Conservation (phyloP, 2,113 vertebrate species). For the Gasterosteus aculeatus region DNA sequence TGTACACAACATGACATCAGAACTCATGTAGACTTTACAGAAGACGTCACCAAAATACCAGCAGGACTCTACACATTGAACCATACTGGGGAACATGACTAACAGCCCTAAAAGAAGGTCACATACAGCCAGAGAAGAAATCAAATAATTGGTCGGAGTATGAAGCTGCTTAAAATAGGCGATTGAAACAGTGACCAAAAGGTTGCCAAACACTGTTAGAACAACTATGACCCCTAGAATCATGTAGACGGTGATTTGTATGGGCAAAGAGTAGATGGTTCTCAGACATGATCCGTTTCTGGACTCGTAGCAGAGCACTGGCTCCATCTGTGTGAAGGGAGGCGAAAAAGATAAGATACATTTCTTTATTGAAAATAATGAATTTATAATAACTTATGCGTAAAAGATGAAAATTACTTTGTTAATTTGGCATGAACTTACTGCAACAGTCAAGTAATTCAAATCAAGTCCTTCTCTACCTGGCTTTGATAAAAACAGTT, state of each 20-base stretch:
- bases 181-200: slow-evolving; percentile 30
- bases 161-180: slow-evolving; percentile 42
- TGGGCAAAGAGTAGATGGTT: slow-evolving; percentile 18
- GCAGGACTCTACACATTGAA: slow-evolving; percentile 22
- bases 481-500: background rate
- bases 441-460: background rate
- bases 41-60: slow-evolving; percentile 36
- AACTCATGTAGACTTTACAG: slow-evolving; percentile 31
- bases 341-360: background rate
- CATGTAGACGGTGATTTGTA: slow-evolving; percentile 17
- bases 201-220: slow-evolving; percentile 38
- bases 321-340: slow-evolving; percentile 21
- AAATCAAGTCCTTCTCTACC: background rate
- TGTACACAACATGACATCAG: slow-evolving; percentile 34
- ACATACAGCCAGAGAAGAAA: slow-evolving; percentile 28
- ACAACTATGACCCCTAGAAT: slow-evolving; percentile 16
- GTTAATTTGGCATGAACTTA: background rate
- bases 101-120: slow-evolving; percentile 26
- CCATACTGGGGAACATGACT: slow-evolving; percentile 36
- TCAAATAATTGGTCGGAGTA: slow-evolving; percentile 39
- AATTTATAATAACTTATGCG: background rate
- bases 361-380: background rate
- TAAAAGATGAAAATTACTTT: background rate
- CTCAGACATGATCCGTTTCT: slow-evolving; percentile 19
- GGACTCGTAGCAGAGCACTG: slow-evolving; percentile 24